Percentiles rank a stretch among this genome's conserved stretches.
phyloP scores from a whole-genome alignment of 2,888 invertebrate species.

The Phengaris alcon region DNA sequence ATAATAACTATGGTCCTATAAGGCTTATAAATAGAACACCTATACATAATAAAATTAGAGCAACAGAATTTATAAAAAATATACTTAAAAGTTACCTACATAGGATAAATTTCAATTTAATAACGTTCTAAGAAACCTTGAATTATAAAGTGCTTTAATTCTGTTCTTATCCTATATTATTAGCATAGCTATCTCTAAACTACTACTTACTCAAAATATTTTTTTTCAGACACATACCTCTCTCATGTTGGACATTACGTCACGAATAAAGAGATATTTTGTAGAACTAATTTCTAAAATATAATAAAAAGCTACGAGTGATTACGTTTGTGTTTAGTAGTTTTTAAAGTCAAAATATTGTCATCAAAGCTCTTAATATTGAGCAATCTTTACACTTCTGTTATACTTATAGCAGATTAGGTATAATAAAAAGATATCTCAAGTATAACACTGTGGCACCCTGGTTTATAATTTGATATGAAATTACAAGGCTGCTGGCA shows the following conservation, averaged over 20 bases:
- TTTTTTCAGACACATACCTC: not conserved
- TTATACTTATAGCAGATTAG: too few relatives aligned
- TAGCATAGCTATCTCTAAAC: not conserved
- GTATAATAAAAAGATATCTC: too few relatives aligned
- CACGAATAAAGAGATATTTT: not conserved
- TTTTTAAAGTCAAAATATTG: not conserved
- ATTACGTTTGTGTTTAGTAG: not conserved
- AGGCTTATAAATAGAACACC: slow-evolving; percentile 5
- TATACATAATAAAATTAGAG: not conserved
- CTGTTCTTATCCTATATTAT: too few relatives aligned
- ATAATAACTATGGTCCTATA: not conserved
- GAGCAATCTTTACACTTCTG: not conserved
- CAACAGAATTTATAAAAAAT: not conserved
- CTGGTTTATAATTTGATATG: too few relatives aligned
- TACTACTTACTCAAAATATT: not conserved
- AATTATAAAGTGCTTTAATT: too few relatives aligned
- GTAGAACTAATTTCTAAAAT: too few relatives aligned
- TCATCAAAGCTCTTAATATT: not conserved
- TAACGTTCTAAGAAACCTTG: not conserved
- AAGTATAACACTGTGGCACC: too few relatives aligned
- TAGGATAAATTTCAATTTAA: not conserved
- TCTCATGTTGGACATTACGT: not conserved
- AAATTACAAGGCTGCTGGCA: not conserved
- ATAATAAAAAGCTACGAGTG: too few relatives aligned
- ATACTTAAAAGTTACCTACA: not conserved